phyloP scores from a whole-genome alignment of 2,888 invertebrate species.

The Phyllotreta striolata region DNA sequence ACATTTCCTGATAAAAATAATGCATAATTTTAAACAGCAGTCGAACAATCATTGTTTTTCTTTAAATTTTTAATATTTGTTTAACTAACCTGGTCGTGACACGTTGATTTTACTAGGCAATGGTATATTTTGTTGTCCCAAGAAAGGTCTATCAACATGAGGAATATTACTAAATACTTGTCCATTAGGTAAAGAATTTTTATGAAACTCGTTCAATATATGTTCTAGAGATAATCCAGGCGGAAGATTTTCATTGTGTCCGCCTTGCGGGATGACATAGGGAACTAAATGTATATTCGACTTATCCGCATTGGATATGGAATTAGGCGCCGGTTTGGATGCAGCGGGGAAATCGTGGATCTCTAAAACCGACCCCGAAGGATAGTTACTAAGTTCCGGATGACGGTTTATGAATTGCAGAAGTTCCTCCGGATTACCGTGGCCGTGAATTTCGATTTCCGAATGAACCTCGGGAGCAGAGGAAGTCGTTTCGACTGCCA shows the following conservation, averaged over 20 bases:
- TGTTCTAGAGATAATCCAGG: slow-evolving; percentile 56
- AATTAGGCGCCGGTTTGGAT: slow-evolving; percentile 28
- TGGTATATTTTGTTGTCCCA: slow-evolving; percentile 52
- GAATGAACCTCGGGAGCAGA: slow-evolving; percentile 34
- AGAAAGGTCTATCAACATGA: slow-evolving; percentile 46
- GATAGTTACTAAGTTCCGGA: slow-evolving; percentile 59
- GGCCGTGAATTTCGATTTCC: slow-evolving; percentile 51
- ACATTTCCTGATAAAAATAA: too few relatives aligned
- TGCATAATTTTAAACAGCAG: too few relatives aligned
- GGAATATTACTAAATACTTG: slow-evolving; percentile 34
- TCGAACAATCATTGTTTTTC: not conserved
- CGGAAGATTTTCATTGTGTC: slow-evolving; percentile 38
- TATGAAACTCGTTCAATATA: slow-evolving; percentile 57
- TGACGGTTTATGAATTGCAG: slow-evolving; percentile 59
- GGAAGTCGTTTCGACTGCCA: slow-evolving; percentile 27
- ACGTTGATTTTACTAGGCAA: slow-evolving; percentile 50
- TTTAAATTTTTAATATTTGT: slow-evolving; percentile 1
- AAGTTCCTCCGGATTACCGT: slow-evolving; percentile 56
- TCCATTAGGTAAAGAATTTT: slow-evolving; percentile 46
- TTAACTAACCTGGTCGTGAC: slow-evolving; percentile 51
- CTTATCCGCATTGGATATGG: slow-evolving; percentile 31
- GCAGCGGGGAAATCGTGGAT: slow-evolving; percentile 52
- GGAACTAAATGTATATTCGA: slow-evolving; percentile 46
- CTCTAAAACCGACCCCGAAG: slow-evolving; percentile 59
- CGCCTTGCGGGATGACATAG: slow-evolving; percentile 46